Percentiles rank a stretch among this genome's conserved stretches.
Evolutionary conservation across 2,888 invertebrate genomes (phyloP).

Genomic region (Melinopterus prodromus): DNA sequence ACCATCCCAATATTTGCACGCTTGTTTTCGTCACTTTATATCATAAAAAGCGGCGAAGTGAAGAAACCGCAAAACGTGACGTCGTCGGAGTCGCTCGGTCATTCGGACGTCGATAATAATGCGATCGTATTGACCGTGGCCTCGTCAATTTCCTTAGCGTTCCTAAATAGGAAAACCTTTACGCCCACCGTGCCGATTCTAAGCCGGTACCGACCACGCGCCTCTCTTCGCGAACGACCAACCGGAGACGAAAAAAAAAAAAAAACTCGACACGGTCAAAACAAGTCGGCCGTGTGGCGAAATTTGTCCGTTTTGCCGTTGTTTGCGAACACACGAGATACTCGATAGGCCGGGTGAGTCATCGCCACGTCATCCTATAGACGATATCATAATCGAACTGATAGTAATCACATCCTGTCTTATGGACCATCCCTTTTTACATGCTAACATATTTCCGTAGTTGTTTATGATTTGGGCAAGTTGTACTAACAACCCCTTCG

Average conservation of each 20-base stretch:
- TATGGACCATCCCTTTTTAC: background rate
- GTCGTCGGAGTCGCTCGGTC: background rate
- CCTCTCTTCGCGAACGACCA: background rate
- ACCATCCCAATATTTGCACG: no score
- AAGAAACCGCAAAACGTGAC: background rate
- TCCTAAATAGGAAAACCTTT: conserved; percentile 21
- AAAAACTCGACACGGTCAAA: background rate
- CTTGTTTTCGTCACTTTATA: no score
- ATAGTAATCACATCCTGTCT: no score
- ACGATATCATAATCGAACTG: no score
- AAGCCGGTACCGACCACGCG: conserved; percentile 4
- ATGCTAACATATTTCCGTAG: background rate
- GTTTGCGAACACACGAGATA: background rate
- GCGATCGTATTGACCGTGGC: conserved; percentile 18
- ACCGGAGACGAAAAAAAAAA: background rate
- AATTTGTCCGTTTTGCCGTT: conserved; percentile 4
- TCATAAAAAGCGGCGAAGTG: no score
- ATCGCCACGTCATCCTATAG: background rate
- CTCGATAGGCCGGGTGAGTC: background rate
- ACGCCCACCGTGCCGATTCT: conserved; percentile 15
- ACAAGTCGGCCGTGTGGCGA: background rate
- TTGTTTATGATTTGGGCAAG: background rate
- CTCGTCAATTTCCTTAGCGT: conserved; percentile 21
- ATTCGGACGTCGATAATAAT: background rate
- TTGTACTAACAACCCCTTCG: background rate